Evolutionary conservation across 2,113 vertebrate species (phyloP).

Genomic region (Dasyornis broadbenti): DNA sequence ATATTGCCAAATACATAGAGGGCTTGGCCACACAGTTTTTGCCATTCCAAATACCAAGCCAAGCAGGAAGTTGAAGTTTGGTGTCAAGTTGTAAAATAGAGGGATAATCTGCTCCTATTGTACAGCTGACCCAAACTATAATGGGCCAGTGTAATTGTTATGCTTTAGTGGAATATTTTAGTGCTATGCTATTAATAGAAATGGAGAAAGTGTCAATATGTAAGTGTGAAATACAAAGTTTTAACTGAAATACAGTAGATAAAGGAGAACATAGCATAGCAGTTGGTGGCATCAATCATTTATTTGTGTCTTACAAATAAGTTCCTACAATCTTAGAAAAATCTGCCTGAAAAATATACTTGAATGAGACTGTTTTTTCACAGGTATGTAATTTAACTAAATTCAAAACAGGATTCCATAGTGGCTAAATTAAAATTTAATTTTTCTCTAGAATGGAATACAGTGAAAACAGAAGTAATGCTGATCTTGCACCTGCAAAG

Average conservation of each 20-base stretch:
- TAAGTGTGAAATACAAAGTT: neutral
- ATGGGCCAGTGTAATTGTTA: neutral
- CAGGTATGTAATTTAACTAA: neutral
- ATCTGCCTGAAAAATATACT: neutral
- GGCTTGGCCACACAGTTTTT: neutral
- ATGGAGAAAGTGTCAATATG: neutral
- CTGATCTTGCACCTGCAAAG: neutral
- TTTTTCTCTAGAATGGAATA: neutral
- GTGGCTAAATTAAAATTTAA: neutral
- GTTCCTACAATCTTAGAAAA: neutral
- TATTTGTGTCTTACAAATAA: neutral
- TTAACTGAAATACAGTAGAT: neutral
- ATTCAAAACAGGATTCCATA: neutral
- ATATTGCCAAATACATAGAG: fast-evolving
- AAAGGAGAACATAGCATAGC: neutral
- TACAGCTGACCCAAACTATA: neutral
- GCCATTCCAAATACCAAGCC: neutral
- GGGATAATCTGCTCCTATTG: neutral
- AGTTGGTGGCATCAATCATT: neutral
- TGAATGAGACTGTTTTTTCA: neutral
- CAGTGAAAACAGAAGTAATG: neutral
- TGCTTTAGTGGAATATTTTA: neutral
- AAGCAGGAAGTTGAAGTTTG: neutral
- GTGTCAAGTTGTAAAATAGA: neutral
- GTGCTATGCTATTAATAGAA: neutral